These are phyloP conservation scores for Apantesis nais DNA, from an alignment of 2,888 invertebrate species.

Conservation along the genomic window DNA sequence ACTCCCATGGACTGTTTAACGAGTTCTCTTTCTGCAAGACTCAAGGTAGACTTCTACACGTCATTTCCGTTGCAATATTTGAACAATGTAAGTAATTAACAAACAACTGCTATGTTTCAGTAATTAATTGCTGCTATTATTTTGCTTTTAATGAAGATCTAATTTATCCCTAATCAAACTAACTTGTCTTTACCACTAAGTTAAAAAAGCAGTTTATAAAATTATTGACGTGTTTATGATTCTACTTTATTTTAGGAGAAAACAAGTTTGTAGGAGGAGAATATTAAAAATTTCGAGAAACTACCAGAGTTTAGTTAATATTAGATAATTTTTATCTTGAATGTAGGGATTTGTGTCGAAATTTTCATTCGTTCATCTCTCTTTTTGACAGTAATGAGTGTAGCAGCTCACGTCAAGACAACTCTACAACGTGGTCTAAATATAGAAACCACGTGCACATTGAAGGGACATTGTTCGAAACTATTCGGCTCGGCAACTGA, in stretches of 20 bases:
- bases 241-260: not conserved
- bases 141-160: not conserved
- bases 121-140: constrained; percentile 3
- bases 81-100: constrained; percentile 18
- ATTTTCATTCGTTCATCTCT: constrained; percentile 22
- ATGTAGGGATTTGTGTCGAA: not conserved
- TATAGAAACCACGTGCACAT: constrained; percentile 73
- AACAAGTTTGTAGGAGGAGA: too few relatives aligned
- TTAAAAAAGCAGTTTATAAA: not conserved
- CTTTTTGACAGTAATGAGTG: constrained; percentile 15
- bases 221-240: not conserved
- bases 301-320: not conserved
- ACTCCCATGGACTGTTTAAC: constrained; percentile 7
- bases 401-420: constrained; percentile 18
- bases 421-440: constrained; percentile 59
- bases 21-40: constrained; percentile 20
- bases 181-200: not conserved
- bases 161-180: not conserved
- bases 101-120: constrained; percentile 15
- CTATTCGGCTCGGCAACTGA: constrained; percentile 56
- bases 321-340: not conserved
- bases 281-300: not conserved
- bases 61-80: constrained; percentile 26
- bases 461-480: constrained; percentile 66
- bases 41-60: constrained; percentile 33